phyloP scores from a whole-genome alignment of 2,113 vertebrate genomes.

The zebrafish (Danio rerio) region GRCz12tu NC_133190.1:20288001-20288500 shows the following conservation, averaged over 20 bases:
- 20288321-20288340: constrained; percentile 47
- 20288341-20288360: constrained; percentile 43
- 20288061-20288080: background rate
- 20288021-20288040: background rate
- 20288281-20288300: constrained; percentile 55
- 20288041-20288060: background rate
- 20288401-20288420: no score
- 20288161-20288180: background rate
- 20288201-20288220: background rate
- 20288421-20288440: background rate
- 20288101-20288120: background rate
- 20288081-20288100: background rate
- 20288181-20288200: constrained; percentile 29
- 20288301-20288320: constrained; percentile 62
- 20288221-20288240: background rate
- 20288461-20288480: no score
- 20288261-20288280: constrained; percentile 62
- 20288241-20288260: constrained; percentile 7
- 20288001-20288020: background rate
- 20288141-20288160: background rate
- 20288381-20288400: background rate
- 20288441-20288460: background rate
- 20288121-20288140: background rate
- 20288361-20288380: background rate
- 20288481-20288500: no score